These are phyloP conservation scores for Macaca mulatta DNA, from an alignment of 2,113 vertebrate species.

Conservation along the genomic window DNA sequence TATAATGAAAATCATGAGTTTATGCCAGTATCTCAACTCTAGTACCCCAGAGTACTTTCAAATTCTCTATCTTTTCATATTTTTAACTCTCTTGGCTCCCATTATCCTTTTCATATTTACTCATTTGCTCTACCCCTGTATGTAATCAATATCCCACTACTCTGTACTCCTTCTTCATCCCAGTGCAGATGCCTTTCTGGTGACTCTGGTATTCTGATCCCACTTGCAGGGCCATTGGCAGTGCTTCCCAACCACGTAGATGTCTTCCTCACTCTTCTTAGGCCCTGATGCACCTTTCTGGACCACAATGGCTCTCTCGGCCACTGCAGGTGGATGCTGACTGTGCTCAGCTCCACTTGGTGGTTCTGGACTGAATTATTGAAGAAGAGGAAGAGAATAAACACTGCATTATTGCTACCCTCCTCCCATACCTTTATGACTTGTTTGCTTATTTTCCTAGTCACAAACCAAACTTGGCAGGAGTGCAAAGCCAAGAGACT, in stretches of 20 bases:
- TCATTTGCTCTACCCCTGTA: too few species aligned
- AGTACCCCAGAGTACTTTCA: background rate
- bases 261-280: background rate
- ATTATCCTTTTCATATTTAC: background rate
- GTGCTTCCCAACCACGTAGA: fast-evolving
- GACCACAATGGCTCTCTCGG: fast-evolving
- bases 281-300: background rate
- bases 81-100: background rate
- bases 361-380: background rate
- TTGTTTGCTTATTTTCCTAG: background rate
- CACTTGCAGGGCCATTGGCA: fast-evolving
- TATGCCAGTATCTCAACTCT: background rate
- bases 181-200: fast-evolving
- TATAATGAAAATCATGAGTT: background rate
- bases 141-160: too few species aligned
- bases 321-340: fast-evolving
- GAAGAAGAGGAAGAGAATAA: background rate
- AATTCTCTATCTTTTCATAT: background rate
- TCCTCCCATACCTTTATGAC: fast-evolving
- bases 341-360: too few species aligned
- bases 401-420: background rate
- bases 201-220: background rate
- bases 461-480: background rate
- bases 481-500: background rate
- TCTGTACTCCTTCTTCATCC: too few species aligned